phyloP scores from a whole-genome alignment of 1,140 invertebrate species.

The Lepidurus couesii region DNA sequence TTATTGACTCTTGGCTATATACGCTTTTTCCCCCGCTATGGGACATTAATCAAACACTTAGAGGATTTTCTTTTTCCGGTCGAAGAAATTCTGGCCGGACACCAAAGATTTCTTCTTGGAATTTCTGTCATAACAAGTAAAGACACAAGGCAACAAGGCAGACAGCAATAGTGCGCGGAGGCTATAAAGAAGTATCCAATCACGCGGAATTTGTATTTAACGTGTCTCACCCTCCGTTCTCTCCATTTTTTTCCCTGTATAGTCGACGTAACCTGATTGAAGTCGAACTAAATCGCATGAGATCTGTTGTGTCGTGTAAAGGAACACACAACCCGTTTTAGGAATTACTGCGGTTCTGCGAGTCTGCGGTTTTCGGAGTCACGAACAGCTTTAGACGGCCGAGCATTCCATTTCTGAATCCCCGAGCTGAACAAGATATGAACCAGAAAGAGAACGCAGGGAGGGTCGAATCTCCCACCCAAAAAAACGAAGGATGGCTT shows the following conservation, averaged over 20 bases:
- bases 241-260: neutral
- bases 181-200: neutral
- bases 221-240: neutral
- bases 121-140: too few species aligned
- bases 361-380: neutral
- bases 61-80: too few species aligned
- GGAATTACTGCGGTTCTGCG: neutral
- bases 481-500: neutral
- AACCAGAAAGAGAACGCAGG: neutral
- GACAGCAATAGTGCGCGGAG: too few species aligned
- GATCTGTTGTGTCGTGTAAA: neutral
- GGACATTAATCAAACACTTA: constrained; percentile 10
- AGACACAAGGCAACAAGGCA: too few species aligned
- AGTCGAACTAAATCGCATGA: neutral
- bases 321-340: neutral
- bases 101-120: too few species aligned
- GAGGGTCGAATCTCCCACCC: neutral
- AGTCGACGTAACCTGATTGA: neutral
- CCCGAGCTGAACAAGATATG: neutral
- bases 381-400: neutral
- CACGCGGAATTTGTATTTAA: neutral
- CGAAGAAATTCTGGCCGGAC: too few species aligned
- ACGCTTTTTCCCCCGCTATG: neutral
- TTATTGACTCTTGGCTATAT: neutral
- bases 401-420: neutral